Evolutionary conservation across 2,113 vertebrate genomes (phyloP).

Genomic region (Ptilonorhynchus violaceus): DNA sequence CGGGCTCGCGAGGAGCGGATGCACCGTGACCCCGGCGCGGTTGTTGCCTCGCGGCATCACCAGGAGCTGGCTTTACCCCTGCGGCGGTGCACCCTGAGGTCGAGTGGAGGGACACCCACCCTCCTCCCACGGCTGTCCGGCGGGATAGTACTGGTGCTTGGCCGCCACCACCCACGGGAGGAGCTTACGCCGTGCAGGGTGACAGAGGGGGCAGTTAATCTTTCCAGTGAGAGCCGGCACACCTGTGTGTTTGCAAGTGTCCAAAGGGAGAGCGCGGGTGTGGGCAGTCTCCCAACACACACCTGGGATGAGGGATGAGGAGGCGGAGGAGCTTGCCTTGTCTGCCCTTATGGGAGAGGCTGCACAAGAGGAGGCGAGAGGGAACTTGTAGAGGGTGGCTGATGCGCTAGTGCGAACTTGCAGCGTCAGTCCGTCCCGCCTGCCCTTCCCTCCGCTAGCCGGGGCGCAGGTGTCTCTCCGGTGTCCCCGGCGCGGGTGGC

Average conservation of each 20-base stretch:
- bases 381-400: not conserved
- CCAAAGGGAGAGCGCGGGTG: too few relatives aligned
- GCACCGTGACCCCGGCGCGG: not conserved
- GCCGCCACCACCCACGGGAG: not conserved
- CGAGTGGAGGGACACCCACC: too few relatives aligned
- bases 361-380: not conserved
- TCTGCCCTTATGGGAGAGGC: not conserved
- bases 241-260: too few relatives aligned
- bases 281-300: not conserved
- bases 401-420: not conserved
- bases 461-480: not conserved
- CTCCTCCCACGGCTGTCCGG: too few relatives aligned
- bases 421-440: not conserved
- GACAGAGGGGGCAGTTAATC: not conserved
- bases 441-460: not conserved
- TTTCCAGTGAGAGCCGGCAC: not conserved
- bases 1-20: not conserved
- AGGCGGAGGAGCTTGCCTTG: not conserved
- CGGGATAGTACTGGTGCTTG: not conserved
- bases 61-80: not conserved
- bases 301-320: too few relatives aligned
- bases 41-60: not conserved
- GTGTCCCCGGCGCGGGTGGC: not conserved
- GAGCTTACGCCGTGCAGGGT: too few relatives aligned
- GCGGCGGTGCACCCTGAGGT: not conserved